Percentiles rank a stretch among this genome's conserved stretches.
These are phyloP conservation scores for Pipistrellus kuhlii DNA, from an alignment of 2,797 vertebrate species.

Conservation along the genomic window DNA sequence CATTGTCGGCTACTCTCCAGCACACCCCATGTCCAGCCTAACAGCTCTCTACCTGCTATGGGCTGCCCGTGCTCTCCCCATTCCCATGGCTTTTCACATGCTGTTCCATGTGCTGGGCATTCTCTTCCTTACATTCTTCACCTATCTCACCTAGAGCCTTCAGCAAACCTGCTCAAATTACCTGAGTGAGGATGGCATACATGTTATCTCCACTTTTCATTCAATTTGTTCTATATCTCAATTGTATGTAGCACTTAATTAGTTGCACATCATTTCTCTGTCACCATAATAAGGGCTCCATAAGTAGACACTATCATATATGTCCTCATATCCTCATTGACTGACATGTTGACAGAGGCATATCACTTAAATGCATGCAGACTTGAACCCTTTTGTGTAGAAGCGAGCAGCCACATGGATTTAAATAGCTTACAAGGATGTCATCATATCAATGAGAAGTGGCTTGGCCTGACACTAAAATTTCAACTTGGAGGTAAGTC, in stretches of 20 bases:
- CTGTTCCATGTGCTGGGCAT: neutral
- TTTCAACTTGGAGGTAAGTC: neutral
- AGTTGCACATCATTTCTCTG: neutral
- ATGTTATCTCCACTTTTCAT: neutral
- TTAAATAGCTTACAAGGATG: neutral
- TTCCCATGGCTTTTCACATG: neutral
- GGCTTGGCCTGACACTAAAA: neutral
- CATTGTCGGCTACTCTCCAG: too few relatives aligned
- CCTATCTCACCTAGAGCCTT: neutral
- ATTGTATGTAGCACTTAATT: neutral
- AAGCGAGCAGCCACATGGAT: neutral
- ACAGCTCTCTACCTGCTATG: accelerated
- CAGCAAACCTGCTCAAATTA: neutral
- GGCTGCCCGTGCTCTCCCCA: too few relatives aligned
- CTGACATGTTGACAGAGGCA: neutral
- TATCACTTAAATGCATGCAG: neutral
- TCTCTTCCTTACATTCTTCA: neutral
- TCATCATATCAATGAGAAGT: neutral
- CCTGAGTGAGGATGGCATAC: too few relatives aligned
- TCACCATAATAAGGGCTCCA: neutral
- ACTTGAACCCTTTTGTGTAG: neutral
- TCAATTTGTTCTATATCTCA: neutral
- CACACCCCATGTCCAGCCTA: too few relatives aligned
- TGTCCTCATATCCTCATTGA: neutral
- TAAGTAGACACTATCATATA: neutral